Conservation (phyloP, 2,113 vertebrate species). For the Salvelinus alpinus region DNA sequence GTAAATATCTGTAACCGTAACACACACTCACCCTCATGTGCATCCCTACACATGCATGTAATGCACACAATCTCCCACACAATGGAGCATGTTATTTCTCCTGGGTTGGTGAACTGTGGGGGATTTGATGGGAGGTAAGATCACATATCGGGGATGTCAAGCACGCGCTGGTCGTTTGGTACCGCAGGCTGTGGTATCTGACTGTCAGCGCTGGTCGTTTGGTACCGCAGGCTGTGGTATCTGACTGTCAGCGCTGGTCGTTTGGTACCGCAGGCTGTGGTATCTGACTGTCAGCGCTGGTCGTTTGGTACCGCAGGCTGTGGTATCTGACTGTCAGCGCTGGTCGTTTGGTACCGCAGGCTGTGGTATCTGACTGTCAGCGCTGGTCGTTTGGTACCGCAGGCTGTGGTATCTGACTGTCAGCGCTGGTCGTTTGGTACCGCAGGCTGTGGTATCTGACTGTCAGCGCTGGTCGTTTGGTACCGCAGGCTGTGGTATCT, state of each 20-base stretch:
- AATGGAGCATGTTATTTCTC: background rate
- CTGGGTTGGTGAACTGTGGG: background rate
- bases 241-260: constrained; percentile 45
- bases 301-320: background rate
- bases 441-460: constrained; percentile 46
- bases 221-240: constrained; percentile 20
- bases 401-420: constrained; percentile 53
- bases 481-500: constrained; percentile 33
- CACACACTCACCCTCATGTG: too few species aligned
- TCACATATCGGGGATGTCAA: too few species aligned
- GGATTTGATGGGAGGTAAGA: background rate
- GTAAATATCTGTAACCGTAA: too few species aligned
- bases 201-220: constrained; percentile 38
- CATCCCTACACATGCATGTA: background rate
- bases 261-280: background rate
- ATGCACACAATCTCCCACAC: background rate
- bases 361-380: constrained; percentile 55
- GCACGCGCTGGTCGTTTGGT: background rate
- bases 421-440: background rate
- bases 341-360: background rate
- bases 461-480: constrained; percentile 21
- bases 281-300: constrained; percentile 53
- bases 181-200: constrained; percentile 37
- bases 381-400: background rate
- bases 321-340: constrained; percentile 54